Evolutionary conservation across 1,140 invertebrate species (phyloP), one percentile per base, ranked within the genome.

Genomic region (Atta colombica): DNA sequence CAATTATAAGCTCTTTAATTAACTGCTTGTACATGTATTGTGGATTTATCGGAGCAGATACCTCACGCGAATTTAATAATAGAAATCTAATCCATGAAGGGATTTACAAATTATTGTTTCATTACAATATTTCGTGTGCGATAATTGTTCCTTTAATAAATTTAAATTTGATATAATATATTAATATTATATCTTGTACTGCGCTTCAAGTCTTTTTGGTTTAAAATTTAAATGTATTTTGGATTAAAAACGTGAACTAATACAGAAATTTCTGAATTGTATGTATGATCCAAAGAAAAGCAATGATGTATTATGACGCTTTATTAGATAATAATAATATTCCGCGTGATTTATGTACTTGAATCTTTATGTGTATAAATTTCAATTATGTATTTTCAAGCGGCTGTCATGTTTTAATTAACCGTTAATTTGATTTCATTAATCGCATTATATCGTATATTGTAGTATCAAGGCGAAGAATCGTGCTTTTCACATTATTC

Each of bases 391-490:
- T 69, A 69, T 49, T 69, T 25, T 49, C 65, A n/a, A 49, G 5
- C 66, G 21, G 3, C 1, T 4, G 21, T 69, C 39, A 60, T 25
- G 31, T 75, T 39, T 60, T 60, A 60, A 75, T 75, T 60, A 60
- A 75, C 5, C 6, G 14, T 75, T 60, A 45, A 60, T 39, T 75
- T 39, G 55, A 75, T 60, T 75, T 74, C 21, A 74, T 58, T 75
- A 75, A 75, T 69, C 21, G 21, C 39, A 49, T 69, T 14, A 49
- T 25, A 49, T 66, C 18, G 18, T 39, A 35, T 5, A 25, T 25
- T 25, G 25, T 25, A 4, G 0, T 66, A 39, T 66, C 39, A 69
- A 69, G 39, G 12, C 14, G 39, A 49, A 69, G 1, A 25, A 69
- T 49, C 35, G n/a, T 39, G 10, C n/a, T 21, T 69, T 69, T 49